A percentile compares a stretch with the other conserved stretches of the same genome.
Conservation (phyloP, 2,888 invertebrate genomes). For the Mesorhabditis sp. region DNA sequence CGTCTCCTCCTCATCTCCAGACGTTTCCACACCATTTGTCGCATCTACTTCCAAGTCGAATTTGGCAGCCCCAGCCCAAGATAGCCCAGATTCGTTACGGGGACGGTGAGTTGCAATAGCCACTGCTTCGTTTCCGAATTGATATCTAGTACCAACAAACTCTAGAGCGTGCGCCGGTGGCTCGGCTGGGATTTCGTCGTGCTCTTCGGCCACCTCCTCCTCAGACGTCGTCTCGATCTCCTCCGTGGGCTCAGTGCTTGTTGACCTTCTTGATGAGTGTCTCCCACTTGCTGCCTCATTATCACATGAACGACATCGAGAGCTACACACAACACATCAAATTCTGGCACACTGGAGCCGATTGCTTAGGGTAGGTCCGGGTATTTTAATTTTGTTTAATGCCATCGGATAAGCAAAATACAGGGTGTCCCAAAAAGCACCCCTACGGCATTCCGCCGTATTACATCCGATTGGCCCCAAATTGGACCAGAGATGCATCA, state of each 20-base stretch:
- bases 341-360: constrained; percentile 50
- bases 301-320: constrained; percentile 36
- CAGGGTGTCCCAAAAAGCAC: too few species aligned
- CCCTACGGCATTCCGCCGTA: too few species aligned
- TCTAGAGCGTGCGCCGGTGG: constrained; percentile 4
- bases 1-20: not conserved
- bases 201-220: not conserved
- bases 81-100: not conserved
- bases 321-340: constrained; percentile 37
- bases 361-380: constrained; percentile 25
- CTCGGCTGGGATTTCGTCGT: not conserved
- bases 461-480: too few species aligned
- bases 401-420: too few species aligned
- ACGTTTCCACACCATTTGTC: not conserved
- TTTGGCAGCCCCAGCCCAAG: not conserved
- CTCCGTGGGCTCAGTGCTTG: not conserved
- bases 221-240: not conserved
- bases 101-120: not conserved
- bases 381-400: not conserved
- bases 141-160: too few species aligned
- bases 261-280: constrained; percentile 2
- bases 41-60: not conserved
- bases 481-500: too few species aligned
- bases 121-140: too few species aligned
- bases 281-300: not conserved